Evolutionary conservation across 2,797 vertebrate genomes (phyloP).

Genomic region (Vultur gryphus): DNA sequence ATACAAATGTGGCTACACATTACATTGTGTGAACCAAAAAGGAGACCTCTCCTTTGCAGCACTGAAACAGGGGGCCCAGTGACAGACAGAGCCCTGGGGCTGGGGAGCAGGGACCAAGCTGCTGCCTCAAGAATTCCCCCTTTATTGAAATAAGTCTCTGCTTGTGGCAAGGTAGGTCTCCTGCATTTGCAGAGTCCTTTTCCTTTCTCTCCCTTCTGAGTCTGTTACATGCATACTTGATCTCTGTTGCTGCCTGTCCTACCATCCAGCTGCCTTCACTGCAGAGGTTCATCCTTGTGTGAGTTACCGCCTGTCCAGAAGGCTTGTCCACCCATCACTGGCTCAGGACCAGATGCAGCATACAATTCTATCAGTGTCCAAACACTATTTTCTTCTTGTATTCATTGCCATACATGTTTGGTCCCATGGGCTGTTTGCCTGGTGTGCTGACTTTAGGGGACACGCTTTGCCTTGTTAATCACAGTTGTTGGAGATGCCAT

Average conservation of each 20-base stretch:
- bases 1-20: neutral
- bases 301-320: neutral
- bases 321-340: neutral
- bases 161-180: neutral
- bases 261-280: neutral
- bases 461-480: neutral
- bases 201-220: neutral
- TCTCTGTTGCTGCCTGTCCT: neutral
- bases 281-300: neutral
- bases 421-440: neutral
- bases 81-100: neutral
- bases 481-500: neutral
- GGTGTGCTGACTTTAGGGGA: neutral
- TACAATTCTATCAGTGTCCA: neutral
- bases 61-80: neutral
- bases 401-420: fast-evolving
- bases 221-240: fast-evolving
- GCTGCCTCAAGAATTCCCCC: neutral
- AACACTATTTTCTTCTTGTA: neutral
- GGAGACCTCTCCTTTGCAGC: neutral
- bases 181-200: neutral
- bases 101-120: neutral
- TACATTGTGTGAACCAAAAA: fast-evolving
- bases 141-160: neutral
- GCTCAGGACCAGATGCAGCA: neutral